Percentiles rank a stretch among this genome's conserved stretches.
Evolutionary conservation across 2,113 vertebrate species (phyloP).

Genomic region (Gorsachius goisagi): DNA sequence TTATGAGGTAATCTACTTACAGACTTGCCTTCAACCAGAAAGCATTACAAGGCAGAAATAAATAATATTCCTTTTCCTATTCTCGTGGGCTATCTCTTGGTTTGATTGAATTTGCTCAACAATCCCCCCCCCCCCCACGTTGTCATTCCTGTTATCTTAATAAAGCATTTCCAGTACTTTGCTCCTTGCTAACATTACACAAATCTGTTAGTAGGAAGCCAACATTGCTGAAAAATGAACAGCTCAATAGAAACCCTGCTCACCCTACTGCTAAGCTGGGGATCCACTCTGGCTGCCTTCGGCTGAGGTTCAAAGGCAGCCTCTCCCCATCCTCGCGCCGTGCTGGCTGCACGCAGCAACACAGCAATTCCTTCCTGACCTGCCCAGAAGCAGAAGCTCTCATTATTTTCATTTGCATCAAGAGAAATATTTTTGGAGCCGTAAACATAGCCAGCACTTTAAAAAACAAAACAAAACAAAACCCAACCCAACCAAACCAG

Average conservation of each 20-base stretch:
- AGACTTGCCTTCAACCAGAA: constrained; percentile 15
- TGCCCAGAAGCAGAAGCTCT: constrained; percentile 42
- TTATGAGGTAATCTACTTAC: constrained; percentile 12
- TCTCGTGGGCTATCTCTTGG: neutral
- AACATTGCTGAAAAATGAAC: neutral
- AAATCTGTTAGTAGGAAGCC: neutral
- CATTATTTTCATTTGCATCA: constrained; percentile 52
- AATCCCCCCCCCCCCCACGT: neutral
- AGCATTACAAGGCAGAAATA: constrained; percentile 19
- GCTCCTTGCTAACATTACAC: neutral
- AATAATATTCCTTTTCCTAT: neutral
- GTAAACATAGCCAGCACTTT: neutral
- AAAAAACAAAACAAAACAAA: neutral
- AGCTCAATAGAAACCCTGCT: neutral
- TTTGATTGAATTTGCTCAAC: neutral
- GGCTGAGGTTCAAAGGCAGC: neutral
- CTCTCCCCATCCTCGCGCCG: neutral
- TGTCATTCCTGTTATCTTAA: neutral
- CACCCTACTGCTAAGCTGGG: neutral
- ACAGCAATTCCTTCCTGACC: constrained; percentile 17
- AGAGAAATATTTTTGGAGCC: constrained; percentile 28
- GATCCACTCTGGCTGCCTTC: neutral
- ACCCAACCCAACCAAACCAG: neutral
- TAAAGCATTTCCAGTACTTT: neutral
- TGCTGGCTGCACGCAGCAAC: neutral